These are phyloP conservation scores for Acrobasis repandana DNA, from an alignment of 2,888 invertebrate genomes.

Conservation along the genomic window DNA sequence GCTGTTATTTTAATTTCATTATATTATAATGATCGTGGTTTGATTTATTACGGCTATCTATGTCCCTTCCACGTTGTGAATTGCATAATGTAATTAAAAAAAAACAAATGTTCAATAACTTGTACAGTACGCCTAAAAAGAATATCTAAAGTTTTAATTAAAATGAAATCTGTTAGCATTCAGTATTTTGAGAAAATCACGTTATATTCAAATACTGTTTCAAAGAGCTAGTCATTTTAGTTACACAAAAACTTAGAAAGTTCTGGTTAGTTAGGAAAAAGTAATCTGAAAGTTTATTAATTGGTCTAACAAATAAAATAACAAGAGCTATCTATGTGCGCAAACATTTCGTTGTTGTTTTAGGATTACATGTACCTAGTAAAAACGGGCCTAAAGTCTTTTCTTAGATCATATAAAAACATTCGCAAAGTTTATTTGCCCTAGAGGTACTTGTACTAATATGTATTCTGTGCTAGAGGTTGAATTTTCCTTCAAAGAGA, in stretches of 20 bases:
- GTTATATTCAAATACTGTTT: neutral
- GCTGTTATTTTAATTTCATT: too few species aligned
- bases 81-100: too few species aligned
- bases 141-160: neutral
- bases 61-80: too few species aligned
- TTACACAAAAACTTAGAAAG: neutral
- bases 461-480: too few species aligned
- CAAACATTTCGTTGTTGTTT: neutral
- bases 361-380: neutral
- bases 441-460: too few species aligned
- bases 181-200: neutral
- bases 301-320: neutral
- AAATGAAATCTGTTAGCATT: neutral
- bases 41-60: too few species aligned
- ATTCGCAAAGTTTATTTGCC: too few species aligned
- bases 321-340: neutral
- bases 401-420: neutral
- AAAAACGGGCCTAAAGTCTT: neutral
- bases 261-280: neutral
- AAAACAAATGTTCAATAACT: neutral
- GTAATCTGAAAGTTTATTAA: neutral
- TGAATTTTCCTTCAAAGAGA: too few species aligned
- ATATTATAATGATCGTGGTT: too few species aligned
- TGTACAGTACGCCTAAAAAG: neutral
- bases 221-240: neutral